A percentile compares a stretch with the other conserved stretches of the same genome.
phyloP scores from a whole-genome alignment of 2,797 vertebrate species.

The Leptatherina wallacei region DNA sequence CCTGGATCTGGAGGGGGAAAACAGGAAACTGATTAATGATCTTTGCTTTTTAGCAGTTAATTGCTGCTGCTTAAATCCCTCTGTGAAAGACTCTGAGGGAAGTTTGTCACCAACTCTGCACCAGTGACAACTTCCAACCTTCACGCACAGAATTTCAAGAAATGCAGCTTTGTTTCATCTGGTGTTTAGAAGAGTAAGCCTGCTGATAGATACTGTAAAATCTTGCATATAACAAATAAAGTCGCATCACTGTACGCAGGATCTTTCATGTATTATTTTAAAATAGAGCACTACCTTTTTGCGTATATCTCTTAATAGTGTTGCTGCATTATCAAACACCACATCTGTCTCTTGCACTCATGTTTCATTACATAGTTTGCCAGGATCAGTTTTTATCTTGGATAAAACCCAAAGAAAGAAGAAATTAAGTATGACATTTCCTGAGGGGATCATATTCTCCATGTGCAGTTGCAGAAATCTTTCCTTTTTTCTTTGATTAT shows the following conservation, averaged over 20 bases:
- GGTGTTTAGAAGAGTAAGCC: background rate
- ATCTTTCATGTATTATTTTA: slow-evolving; percentile 1
- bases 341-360: background rate
- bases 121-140: no score
- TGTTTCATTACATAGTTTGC: background rate
- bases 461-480: slow-evolving; percentile 5
- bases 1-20: background rate
- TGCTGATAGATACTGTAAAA: background rate
- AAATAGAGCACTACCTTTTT: background rate
- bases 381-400: background rate
- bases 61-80: background rate
- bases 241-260: background rate
- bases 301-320: background rate
- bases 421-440: slow-evolving; percentile 5
- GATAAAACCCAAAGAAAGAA: background rate
- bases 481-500: background rate
- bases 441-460: background rate
- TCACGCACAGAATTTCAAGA: no score
- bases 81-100: background rate
- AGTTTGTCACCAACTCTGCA: background rate
- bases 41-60: background rate
- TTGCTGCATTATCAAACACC: background rate
- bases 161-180: background rate
- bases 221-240: background rate
- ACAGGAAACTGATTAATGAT: background rate